Evolutionary conservation across 2,113 vertebrate species (phyloP).

Genomic region (human): DNA sequence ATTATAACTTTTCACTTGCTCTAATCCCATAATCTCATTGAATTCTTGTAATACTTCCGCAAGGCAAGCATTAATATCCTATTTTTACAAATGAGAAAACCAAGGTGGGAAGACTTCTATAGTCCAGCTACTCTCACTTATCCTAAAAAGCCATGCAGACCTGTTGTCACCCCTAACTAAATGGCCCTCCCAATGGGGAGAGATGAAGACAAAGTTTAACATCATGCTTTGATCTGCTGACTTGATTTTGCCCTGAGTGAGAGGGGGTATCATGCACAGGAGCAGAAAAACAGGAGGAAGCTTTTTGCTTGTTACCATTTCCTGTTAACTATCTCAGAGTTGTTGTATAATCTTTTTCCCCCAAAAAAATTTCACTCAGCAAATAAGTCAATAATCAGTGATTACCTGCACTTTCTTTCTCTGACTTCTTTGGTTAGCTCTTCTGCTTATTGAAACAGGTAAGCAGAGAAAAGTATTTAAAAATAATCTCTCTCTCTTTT

Average conservation of each 20-base stretch:
- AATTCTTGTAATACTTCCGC: background rate
- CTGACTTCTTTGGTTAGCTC: background rate
- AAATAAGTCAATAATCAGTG: background rate
- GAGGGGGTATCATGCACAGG: accelerated
- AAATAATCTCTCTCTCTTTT: background rate
- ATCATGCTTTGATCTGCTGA: background rate
- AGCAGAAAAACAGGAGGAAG: background rate
- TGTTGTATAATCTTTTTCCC: background rate
- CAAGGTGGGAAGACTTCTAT: accelerated
- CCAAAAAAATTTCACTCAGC: background rate
- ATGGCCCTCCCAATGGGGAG: background rate
- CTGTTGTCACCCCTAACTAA: no score
- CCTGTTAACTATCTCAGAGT: background rate
- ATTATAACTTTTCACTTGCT: background rate
- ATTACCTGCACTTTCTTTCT: background rate
- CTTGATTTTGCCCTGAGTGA: background rate
- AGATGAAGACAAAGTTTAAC: background rate
- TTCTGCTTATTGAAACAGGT: background rate
- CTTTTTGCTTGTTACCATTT: background rate
- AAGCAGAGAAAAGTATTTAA: background rate
- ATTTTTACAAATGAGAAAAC: conserved; percentile 22
- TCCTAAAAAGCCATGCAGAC: background rate
- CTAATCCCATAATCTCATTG: background rate
- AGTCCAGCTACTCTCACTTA: background rate
- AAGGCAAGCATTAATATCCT: background rate